Base-by-base conservation (phyloP, 2,113 vertebrate genomes). In the Proterorhinus semilunaris region DNA sequence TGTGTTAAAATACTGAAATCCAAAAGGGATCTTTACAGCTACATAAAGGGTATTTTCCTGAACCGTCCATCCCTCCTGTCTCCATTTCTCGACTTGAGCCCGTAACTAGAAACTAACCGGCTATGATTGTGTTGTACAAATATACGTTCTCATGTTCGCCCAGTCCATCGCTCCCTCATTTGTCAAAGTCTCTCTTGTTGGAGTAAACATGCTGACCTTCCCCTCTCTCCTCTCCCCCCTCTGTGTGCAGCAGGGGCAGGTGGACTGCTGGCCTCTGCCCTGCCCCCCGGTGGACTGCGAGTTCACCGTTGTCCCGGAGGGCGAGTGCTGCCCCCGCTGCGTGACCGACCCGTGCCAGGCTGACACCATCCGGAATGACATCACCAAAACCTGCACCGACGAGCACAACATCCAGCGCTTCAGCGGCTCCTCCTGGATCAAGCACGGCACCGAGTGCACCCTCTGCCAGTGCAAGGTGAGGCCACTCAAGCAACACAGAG, bases 361-460 rank as follows among this genome's bases (percentile, higher is more conserved):
- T 0, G 95, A 98, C 86, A 94, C 94, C 62, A 80, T 97, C 53
- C 95, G 93, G 86, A 98, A 98, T 52, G 96, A 98, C 91, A 96
- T 98, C 90, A 97, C 95, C 88, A 98, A 98, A 91, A 98, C 95
- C 2, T 99, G 98, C 87, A 86, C 93, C 79, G 98, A 99, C 67
- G 96, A 98, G 87, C 93, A 94, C 84, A 94, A 90, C n/a, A 91
- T 97, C 46, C 83, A 95, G 70, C 97, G 96, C 91, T 96, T 98
- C 92, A 97, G 96, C 13, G 98, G 97, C 64, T 96, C 97, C 48
- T 96, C 96, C 73, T 99, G 98, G 98, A 96, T 96, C 83, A 98
- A 97, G 78, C 96, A 98, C 1, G 95, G 95, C 92, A 97, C 96
- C 0, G 96, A 98, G 90, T 99, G 98, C 82, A 97, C 95, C 50